Percentiles rank a stretch among this genome's conserved stretches.
Conservation (phyloP, 37 sponge, comb jelly and placozoan species). For the Cladorhizidae sp. region DNA sequence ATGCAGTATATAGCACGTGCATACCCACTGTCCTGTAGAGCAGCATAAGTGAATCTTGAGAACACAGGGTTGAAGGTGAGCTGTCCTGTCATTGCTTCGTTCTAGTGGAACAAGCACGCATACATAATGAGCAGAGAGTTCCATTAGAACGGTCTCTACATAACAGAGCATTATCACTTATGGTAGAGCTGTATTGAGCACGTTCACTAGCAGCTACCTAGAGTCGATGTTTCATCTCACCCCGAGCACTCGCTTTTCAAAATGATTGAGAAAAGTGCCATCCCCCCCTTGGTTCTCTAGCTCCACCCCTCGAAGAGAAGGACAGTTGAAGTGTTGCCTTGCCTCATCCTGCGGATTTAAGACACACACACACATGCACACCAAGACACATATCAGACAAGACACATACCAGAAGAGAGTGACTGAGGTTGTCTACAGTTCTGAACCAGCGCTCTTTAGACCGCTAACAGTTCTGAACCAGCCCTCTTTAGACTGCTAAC, state of each 20-base stretch:
- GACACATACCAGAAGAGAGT: too few species aligned
- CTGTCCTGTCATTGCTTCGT: slow-evolving; percentile 86
- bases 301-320: slow-evolving; percentile 64
- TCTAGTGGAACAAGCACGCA: slow-evolving; percentile 19
- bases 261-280: slow-evolving; percentile 69
- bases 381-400: too few species aligned
- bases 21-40: slow-evolving; percentile 81
- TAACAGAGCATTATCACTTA: not conserved
- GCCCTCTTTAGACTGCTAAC: too few species aligned
- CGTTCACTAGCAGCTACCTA: not conserved
- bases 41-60: slow-evolving; percentile 70
- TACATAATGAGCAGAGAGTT: not conserved
- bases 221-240: slow-evolving; percentile 10
- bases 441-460: too few species aligned
- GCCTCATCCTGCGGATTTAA: slow-evolving; percentile 47
- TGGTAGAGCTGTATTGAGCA: too few species aligned
- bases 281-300: slow-evolving; percentile 86
- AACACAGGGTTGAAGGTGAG: slow-evolving; percentile 71
- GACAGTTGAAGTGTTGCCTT: slow-evolving; percentile 69
- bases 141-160: not conserved
- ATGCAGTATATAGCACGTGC: too few species aligned
- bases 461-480: too few species aligned
- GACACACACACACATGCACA: not conserved
- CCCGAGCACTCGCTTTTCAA: slow-evolving; percentile 81
- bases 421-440: too few species aligned